A percentile compares a stretch with the other conserved stretches of the same genome.
Conservation (phyloP, 2,797 vertebrate genomes). For the Uromys caudimaculatus region DNA sequence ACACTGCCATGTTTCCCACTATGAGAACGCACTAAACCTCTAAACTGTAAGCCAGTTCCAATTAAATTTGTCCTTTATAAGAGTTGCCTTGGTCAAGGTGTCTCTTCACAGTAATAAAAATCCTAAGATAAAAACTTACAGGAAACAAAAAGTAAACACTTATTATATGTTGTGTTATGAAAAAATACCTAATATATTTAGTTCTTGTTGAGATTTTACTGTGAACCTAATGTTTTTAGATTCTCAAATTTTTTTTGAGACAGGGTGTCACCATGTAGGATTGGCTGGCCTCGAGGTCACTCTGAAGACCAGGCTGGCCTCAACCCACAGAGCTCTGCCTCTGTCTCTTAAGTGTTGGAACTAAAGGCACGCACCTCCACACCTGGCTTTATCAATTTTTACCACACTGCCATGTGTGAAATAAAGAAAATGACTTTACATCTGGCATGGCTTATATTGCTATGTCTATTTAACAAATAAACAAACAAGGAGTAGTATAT, state of each 20-base stretch:
- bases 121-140: background rate
- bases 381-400: background rate
- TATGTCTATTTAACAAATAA: slow-evolving; percentile 20
- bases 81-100: background rate
- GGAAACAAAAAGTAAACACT: slow-evolving; percentile 15
- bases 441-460: background rate
- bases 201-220: slow-evolving; percentile 26
- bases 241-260: background rate
- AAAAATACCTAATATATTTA: background rate
- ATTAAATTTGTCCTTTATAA: background rate
- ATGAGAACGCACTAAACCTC: background rate
- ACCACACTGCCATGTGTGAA: slow-evolving; percentile 26
- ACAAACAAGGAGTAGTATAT: slow-evolving; percentile 5
- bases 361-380: background rate
- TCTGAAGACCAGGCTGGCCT: background rate
- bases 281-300: background rate
- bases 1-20: background rate
- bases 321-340: background rate
- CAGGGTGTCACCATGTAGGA: background rate
- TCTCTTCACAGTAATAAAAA: background rate
- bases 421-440: slow-evolving; percentile 38
- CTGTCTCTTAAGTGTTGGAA: background rate
- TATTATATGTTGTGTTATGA: background rate
- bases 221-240: background rate
- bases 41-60: background rate